Evolutionary conservation across 2,797 vertebrate genomes (phyloP), one percentile per base, ranked within the genome.

Genomic region (Chromobotia macracanthus): DNA sequence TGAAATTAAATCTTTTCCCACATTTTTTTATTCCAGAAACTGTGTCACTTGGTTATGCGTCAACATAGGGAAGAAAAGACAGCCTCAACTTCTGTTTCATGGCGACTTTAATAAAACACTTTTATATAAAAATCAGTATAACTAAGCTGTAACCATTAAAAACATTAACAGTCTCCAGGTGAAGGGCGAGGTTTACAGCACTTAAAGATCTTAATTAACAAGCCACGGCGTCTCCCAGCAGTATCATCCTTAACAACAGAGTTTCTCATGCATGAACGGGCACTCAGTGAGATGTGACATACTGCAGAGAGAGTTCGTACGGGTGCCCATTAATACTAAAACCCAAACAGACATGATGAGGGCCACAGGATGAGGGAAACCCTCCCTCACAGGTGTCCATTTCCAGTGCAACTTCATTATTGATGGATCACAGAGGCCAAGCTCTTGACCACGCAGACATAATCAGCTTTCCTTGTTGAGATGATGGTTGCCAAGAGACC

Each of bases 331-430:
- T 75, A 76, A 83, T 79, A 69, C 11, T 55, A 66, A 18, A 80
- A 19, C 35, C 15, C 55, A 67, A 64, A 78, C 61, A 80, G 31
- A 63, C 56, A 19, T 3, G 19, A 3, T 18, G 68, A 83, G 68
- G 25, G 15, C 31, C 50, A 0, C 31, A 21, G 4, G 48, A 38
- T 31, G 25, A 81, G 83, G 67, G 19, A 60, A 80, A 81, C 87
- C 93, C 92, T 84, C 93, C 91, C 46, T 86, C 82, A 44, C 23
- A 63, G 86, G 88, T 89, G 87, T 89, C 11, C 5, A 82, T 77
- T 88, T 91, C 87, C 84, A 90, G 69, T 85, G 69, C 80, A 73
- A 55, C 88, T 92, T 79, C 88, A 93, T 93, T 91, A 93, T 92
- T 92, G 84, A 93, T 93, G 89, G 69, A 83, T 86, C 88, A 88